Evolutionary conservation across 2,888 invertebrate genomes (phyloP), one percentile per base, ranked within the genome.

Genomic region (Chrysotoxum bicinctum): DNA sequence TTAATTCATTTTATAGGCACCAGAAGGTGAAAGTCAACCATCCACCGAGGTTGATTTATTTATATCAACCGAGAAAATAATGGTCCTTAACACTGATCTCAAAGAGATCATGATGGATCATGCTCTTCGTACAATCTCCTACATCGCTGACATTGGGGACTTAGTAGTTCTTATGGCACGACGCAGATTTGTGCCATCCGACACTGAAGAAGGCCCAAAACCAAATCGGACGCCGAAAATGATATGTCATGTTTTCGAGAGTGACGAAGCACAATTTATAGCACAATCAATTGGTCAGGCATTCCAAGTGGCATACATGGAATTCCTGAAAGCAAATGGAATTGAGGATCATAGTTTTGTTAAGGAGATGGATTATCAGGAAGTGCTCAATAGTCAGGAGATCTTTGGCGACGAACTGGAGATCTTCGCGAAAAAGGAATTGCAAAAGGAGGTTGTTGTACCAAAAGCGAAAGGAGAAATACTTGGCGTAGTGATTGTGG

Each of bases 61-160:
- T 93, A 99, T 99, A 90, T 99, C 99, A 43, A 99, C 99, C 12
- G 99, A 99, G 92, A 99, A 99, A 93, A 99, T 99, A 88, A 99
- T 99, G 99, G 99, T 99, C 75, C 94, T 99, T 84, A 99, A 99
- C 91, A 99, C 99, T 2, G 99, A 99, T 92, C 93, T 99, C 69
- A 99, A 99, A 93, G 99, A 99, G 93, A 99, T 99, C 83, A 99
- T 99, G 98, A 99, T 99, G 99, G 99, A 99, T 92, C 99, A 99
- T 92, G 98, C 99, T 1, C 93, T 99, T 81, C 94, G 99, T 88
- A 99, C 99, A 52, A 99, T 99, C 90, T 99, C 99, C 1, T 99
- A 99, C 90, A 99, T 99, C 88, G 99, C 99, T 7, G 99, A 99
- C 92, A 99, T 99, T 87, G 99, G 99, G 7, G 99, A 99, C 91